Base-by-base conservation (phyloP, 2,797 vertebrate species). In the Myotis daubentonii region DNA sequence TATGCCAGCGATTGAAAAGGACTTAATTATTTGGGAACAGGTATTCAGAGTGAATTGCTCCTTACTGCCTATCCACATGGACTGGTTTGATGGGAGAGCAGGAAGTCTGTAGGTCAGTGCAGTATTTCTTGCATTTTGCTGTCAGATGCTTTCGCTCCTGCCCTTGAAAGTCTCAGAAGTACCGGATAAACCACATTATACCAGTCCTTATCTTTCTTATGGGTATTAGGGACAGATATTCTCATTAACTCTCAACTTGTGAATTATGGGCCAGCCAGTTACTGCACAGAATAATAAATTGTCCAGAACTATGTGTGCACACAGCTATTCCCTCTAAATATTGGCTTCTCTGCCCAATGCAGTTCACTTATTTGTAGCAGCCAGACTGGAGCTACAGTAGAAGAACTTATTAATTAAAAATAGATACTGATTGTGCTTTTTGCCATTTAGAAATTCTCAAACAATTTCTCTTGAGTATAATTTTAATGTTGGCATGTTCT, bases 1-100 rank as follows among this genome's bases (percentile, higher is more conserved):
- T 99, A 98, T 96, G 98, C 97, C 91, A 98, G 97, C 98, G 98
- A 99, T 99, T 99, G 99, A 98, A 98, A 98, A 97, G 97, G 94
- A 98, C 98, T 98, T 98, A 98, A 98, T 98, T 98, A 97, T 98
- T 98, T 97, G 97, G 95, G 98, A 98, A 97, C 97, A 98, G 98
- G 97, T 97, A 98, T 95, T 97, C 95, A 97, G 97, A 98, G 98
- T 98, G 97, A 98, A 98, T 97, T 95, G 96, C 96, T 98, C 96
- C 97, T 97, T 98, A 97, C 97, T 97, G 97, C 97, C 93, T 97
- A 76, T 97, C 97, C 97, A 98, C 97, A 97, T 98, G 98, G 97
- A 97, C 97, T 98, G 94, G 95, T 98, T 98, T 98, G 97, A 98
- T 98, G 97, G 97, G 95, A 95, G 96, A 96, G 96, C 81, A 96